These are phyloP conservation scores for Entosphenus tridentatus DNA, from an alignment of 2,113 vertebrate species.

Conservation along the genomic window DNA sequence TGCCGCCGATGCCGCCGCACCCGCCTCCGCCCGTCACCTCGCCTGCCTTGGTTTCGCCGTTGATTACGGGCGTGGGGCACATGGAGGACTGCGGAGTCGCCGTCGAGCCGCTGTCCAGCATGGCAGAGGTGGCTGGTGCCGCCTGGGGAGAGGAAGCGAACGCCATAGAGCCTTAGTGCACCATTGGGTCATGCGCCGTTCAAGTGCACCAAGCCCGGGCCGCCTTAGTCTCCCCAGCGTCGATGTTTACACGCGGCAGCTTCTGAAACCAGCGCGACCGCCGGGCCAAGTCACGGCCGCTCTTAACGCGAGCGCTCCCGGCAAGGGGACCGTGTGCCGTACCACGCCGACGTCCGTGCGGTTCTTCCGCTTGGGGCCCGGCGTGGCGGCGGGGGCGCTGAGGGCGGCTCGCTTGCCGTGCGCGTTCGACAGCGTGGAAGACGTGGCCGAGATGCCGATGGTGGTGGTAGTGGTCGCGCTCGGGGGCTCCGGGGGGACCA, in stretches of 20 bases:
- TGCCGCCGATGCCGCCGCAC: background rate
- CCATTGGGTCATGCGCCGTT: too few relatives aligned
- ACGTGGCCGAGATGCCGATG: slow-evolving; percentile 4
- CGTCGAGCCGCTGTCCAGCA: too few relatives aligned
- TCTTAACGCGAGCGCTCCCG: too few relatives aligned
- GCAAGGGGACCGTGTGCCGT: background rate
- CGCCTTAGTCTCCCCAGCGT: too few relatives aligned
- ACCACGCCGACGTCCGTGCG: background rate
- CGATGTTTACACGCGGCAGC: too few relatives aligned
- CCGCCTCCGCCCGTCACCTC: slow-evolving; percentile 12
- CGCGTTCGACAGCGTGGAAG: background rate
- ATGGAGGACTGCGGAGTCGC: too few relatives aligned
- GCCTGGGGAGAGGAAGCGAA: too few relatives aligned
- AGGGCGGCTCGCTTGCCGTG: slow-evolving; percentile 1
- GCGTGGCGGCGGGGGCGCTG: background rate
- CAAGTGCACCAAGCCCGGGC: too few relatives aligned
- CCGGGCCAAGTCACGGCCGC: too few relatives aligned
- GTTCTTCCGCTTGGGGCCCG: slow-evolving; percentile 1
- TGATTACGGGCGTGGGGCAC: background rate
- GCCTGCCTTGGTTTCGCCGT: slow-evolving; percentile 5
- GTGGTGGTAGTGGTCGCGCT: slow-evolving; percentile 1
- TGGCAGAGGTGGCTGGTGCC: too few relatives aligned
- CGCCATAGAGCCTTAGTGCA: too few relatives aligned
- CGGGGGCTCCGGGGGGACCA: background rate
- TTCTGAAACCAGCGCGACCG: too few relatives aligned